A percentile compares a stretch with the other conserved stretches of the same genome.
Evolutionary conservation across 2,113 vertebrate species (phyloP).

Genomic region (Nanorana parkeri): DNA sequence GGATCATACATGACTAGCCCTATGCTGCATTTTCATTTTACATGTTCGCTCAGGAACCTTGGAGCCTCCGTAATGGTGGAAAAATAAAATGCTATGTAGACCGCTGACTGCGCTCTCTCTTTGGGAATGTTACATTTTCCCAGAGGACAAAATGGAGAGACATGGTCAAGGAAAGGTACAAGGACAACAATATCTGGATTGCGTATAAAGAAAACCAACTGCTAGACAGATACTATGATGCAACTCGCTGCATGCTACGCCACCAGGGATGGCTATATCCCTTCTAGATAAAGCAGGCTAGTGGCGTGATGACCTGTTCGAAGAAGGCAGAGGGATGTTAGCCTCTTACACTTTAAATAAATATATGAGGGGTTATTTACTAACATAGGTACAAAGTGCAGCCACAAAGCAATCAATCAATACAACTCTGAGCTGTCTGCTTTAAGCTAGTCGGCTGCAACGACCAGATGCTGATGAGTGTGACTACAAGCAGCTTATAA

Average conservation of each 20-base stretch:
- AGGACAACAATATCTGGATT: conserved; percentile 13
- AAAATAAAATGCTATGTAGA: conserved; percentile 47
- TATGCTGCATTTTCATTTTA: conserved; percentile 54
- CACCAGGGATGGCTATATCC: too few species aligned
- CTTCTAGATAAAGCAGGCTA: too few species aligned
- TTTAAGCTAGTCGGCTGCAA: too few species aligned
- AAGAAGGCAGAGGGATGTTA: too few species aligned
- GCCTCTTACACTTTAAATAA: too few species aligned
- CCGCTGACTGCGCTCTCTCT: conserved; percentile 2
- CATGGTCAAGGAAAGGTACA: not conserved
- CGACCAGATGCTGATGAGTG: too few species aligned
- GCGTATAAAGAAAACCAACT: not conserved
- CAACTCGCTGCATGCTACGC: too few species aligned
- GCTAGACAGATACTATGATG: not conserved
- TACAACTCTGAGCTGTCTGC: too few species aligned
- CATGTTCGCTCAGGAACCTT: conserved; percentile 58
- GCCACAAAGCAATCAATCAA: too few species aligned
- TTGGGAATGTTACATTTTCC: conserved; percentile 14
- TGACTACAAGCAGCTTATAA: too few species aligned
- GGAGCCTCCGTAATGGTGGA: conserved; percentile 53
- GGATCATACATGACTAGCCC: conserved; percentile 45
- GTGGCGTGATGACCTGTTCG: too few species aligned
- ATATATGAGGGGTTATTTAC: not conserved
- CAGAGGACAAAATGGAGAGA: conserved; percentile 1
- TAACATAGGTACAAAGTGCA: not conserved